Conservation (phyloP, 1,140 invertebrate genomes). For the Hyles vespertilio region DNA sequence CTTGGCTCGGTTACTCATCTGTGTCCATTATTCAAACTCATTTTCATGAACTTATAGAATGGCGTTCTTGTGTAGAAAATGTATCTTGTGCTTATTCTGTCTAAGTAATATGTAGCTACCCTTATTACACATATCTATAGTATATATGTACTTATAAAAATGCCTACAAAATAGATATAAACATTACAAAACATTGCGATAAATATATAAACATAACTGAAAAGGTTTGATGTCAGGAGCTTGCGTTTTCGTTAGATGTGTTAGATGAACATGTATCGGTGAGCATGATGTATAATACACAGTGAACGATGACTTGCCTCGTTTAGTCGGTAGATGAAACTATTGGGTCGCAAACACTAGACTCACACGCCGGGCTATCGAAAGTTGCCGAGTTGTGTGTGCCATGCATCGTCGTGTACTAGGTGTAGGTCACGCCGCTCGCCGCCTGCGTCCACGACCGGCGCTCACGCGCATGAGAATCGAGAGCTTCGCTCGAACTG, state of each 20-base stretch:
- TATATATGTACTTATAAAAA: slow-evolving; percentile 1
- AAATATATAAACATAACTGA: slow-evolving; percentile 3
- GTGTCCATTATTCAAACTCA: slow-evolving; percentile 22
- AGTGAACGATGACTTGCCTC: slow-evolving; percentile 41
- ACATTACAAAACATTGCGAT: neutral
- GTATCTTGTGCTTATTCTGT: slow-evolving; percentile 15
- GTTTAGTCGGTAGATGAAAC: slow-evolving; percentile 40
- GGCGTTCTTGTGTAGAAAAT: slow-evolving; percentile 14
- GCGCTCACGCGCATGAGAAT: too few species aligned
- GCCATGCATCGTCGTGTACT: slow-evolving; percentile 32
- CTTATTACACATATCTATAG: neutral
- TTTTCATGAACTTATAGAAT: slow-evolving; percentile 15
- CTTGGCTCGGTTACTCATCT: slow-evolving; percentile 23
- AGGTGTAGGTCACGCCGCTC: slow-evolving; percentile 18
- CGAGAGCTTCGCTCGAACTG: neutral
- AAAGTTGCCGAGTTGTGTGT: slow-evolving; percentile 45
- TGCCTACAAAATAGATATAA: neutral
- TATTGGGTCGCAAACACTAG: slow-evolving; percentile 18
- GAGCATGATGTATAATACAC: slow-evolving; percentile 56
- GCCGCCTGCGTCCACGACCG: neutral
- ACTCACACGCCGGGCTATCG: slow-evolving; percentile 8
- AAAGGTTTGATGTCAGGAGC: slow-evolving; percentile 18
- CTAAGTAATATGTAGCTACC: neutral
- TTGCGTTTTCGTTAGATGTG: slow-evolving; percentile 50
- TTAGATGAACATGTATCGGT: slow-evolving; percentile 42